Evolutionary conservation across 2,888 invertebrate species (phyloP), one percentile per base, ranked within the genome.

Genomic region (Eristalinus aeneus): DNA sequence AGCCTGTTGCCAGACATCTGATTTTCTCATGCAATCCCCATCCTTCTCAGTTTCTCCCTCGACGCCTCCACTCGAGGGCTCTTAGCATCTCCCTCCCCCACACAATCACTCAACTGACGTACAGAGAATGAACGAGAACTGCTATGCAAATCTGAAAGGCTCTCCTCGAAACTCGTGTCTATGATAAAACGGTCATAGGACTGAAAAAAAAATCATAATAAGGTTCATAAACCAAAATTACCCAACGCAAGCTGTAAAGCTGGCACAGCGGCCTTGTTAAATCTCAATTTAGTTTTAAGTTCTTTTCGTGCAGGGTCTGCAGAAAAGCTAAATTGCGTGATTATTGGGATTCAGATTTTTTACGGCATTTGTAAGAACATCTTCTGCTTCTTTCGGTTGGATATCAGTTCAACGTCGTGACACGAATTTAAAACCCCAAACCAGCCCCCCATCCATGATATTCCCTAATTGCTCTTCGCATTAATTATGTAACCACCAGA

Each of bases 401-500:
- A 46, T 46, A n/a, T 46, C n/a, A 46, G 6, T 16, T 46, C 46
- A 27, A 5, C 27, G n/a, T n/a, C n/a, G n/a, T n/a, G n/a, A n/a
- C n/a, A n/a, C n/a, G n/a, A n/a, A n/a, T n/a, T 6, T 23, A 20
- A 23, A 10, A 56, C n/a, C 22, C 22, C 0, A 56, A 23, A 22
- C 11, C 56, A 11, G 1, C 11, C 56, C 22, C 9, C 10, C 22
- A 6, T 56, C 56, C 56, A 22, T 56, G 56, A 36, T 74, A 64
- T 11, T 54, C 34, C 46, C 11, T 34, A 65, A 31, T 64, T 39
- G 54, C 63, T 73, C 1, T 73, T 0, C 23, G 27, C 64, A 56
- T 58, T 71, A 64, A 64, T 64, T 56, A 73, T 22, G 11, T 16
- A n/a, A 34, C 63, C 20, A 27, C 36, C 36, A 1, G n/a, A 36